phyloP scores from a whole-genome alignment of 2,113 vertebrate species.

The Eonycteris spelaea region DNA sequence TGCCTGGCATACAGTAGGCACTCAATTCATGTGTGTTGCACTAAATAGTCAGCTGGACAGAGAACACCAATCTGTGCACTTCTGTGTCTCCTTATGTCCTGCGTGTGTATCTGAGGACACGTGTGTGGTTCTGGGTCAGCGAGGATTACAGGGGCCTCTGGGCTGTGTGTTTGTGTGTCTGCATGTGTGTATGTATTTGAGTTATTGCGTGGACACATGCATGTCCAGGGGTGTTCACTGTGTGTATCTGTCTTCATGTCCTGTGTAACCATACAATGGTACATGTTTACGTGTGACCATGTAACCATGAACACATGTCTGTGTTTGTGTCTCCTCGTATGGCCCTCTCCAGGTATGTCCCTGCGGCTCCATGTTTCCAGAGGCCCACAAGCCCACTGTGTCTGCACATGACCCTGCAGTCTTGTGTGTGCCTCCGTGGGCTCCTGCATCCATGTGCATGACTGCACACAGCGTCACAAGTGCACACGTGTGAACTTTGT shows the following conservation, averaged over 20 bases:
- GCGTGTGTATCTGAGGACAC: background rate
- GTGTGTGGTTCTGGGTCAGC: no score
- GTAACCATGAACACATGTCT: background rate
- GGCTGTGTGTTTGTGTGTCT: background rate
- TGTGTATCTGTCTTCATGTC: background rate
- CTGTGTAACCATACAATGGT: accelerated
- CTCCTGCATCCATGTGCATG: accelerated
- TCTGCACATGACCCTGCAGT: background rate
- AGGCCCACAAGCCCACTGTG: background rate
- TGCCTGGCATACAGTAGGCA: accelerated
- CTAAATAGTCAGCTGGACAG: accelerated
- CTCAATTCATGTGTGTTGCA: background rate
- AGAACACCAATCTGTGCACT: accelerated
- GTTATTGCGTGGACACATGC: background rate
- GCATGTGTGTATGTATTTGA: background rate
- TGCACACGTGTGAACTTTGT: background rate
- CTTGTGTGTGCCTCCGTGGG: no score
- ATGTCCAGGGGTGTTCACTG: background rate
- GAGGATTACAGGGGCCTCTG: no score
- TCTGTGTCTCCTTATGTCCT: background rate
- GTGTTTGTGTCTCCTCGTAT: no score
- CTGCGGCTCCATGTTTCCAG: background rate
- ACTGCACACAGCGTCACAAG: accelerated
- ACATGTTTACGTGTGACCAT: background rate
- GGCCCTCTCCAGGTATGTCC: background rate